A percentile compares a stretch with the other conserved stretches of the same genome.
Conservation (phyloP, 1,140 invertebrate species). For the Phymorhynchus buccinoides region DNA sequence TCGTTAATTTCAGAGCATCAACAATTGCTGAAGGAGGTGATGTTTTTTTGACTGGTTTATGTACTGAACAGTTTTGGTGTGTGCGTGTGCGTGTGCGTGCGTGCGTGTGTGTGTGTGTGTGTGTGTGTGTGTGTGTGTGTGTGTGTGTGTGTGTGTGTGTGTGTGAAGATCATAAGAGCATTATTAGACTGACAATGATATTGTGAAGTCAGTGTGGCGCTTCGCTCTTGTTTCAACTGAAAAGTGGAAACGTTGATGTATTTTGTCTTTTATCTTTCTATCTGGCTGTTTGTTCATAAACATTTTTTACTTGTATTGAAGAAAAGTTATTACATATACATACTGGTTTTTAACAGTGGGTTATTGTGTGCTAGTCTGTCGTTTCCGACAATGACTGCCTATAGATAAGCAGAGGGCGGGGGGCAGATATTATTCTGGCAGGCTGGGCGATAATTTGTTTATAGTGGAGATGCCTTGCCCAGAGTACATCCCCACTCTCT, state of each 20-base stretch:
- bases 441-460: no score
- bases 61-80: background rate
- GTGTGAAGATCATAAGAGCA: background rate
- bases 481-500: no score
- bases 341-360: no score
- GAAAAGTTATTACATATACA: no score
- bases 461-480: no score
- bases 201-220: background rate
- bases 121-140: constrained; percentile 26
- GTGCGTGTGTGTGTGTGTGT: constrained; percentile 3
- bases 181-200: background rate
- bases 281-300: background rate
- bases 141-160: background rate
- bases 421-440: no score
- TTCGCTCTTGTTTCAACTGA: background rate
- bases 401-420: no score
- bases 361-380: no score
- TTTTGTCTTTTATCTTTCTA: background rate
- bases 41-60: background rate
- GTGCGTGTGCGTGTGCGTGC: background rate
- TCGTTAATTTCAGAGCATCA: no score
- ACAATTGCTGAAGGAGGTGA: no score
- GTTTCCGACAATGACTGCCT: no score
- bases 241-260: background rate
- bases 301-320: background rate